Evolutionary conservation across 2,797 vertebrate genomes (phyloP).

Genomic region (Hippopotamyrus pictus): DNA sequence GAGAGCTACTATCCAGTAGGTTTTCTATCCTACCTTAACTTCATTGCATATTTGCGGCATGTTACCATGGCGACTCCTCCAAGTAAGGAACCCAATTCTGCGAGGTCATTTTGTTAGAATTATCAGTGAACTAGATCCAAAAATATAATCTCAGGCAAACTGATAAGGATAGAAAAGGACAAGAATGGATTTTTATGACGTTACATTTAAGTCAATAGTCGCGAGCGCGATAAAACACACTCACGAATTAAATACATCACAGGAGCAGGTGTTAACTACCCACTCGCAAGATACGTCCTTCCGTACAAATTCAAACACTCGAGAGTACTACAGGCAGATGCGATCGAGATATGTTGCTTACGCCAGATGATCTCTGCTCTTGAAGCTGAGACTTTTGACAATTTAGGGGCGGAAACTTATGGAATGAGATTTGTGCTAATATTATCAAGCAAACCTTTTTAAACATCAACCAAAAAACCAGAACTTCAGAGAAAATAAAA

Average conservation of each 20-base stretch:
- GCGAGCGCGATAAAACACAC: background rate
- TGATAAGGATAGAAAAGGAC: slow-evolving; percentile 7
- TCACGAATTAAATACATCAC: background rate
- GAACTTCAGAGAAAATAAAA: too few relatives aligned
- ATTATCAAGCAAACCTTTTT: too few relatives aligned
- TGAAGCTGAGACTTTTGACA: too few relatives aligned
- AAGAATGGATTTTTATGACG: background rate
- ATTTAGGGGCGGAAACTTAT: too few relatives aligned
- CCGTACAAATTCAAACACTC: background rate
- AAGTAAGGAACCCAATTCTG: slow-evolving; percentile 9
- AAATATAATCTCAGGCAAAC: background rate
- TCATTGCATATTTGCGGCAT: background rate
- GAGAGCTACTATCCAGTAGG: too few relatives aligned
- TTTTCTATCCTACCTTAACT: background rate
- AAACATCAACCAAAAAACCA: too few relatives aligned
- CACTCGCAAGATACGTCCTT: background rate
- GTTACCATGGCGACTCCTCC: slow-evolving; percentile 19
- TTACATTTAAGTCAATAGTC: background rate
- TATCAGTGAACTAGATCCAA: slow-evolving; percentile 19
- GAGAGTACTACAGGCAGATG: background rate
- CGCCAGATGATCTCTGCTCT: background rate
- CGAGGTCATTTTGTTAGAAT: slow-evolving; percentile 4
- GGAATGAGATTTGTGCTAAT: too few relatives aligned
- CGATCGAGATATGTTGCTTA: background rate
- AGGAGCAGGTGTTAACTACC: background rate